phyloP scores from a whole-genome alignment of 2,888 invertebrate species.

The Acronicta aceris region DNA sequence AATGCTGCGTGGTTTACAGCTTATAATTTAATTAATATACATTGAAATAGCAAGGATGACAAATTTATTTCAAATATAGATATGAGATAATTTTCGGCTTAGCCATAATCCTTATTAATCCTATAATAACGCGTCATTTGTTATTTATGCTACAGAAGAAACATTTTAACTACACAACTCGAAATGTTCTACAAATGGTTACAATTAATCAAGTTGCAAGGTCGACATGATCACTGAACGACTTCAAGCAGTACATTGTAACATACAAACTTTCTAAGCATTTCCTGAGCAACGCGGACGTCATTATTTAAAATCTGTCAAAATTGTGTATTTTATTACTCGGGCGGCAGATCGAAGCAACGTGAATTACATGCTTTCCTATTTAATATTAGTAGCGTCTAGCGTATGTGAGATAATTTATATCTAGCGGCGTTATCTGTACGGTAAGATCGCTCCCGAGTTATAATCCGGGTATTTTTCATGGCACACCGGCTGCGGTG shows the following conservation, averaged over 20 bases:
- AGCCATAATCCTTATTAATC: slow-evolving; percentile 49
- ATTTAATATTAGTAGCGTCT: slow-evolving; percentile 88
- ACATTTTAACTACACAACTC: slow-evolving; percentile 53
- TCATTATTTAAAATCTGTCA: slow-evolving; percentile 89
- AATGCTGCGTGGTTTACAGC: slow-evolving; percentile 1
- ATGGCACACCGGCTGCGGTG: slow-evolving; percentile 70
- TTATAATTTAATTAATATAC: slow-evolving; percentile 11
- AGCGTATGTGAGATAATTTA: slow-evolving; percentile 87
- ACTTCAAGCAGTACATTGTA: slow-evolving; percentile 73
- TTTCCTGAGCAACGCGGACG: slow-evolving; percentile 85
- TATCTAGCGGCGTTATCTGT: slow-evolving; percentile 84
- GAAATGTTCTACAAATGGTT: slow-evolving; percentile 58
- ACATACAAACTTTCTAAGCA: slow-evolving; percentile 82
- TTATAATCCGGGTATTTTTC: slow-evolving; percentile 89
- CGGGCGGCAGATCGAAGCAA: slow-evolving; percentile 79
- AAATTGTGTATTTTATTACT: slow-evolving; percentile 87
- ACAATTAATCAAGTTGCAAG: slow-evolving; percentile 69
- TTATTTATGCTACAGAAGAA: slow-evolving; percentile 48
- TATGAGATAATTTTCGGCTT: slow-evolving; percentile 37
- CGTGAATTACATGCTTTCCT: slow-evolving; percentile 88
- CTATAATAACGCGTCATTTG: slow-evolving; percentile 44
- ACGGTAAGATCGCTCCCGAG: slow-evolving; percentile 82
- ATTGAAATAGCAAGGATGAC: slow-evolving; percentile 29
- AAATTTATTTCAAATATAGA: slow-evolving; percentile 39
- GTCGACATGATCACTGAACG: slow-evolving; percentile 72